These are phyloP conservation scores for Stegodyphus dumicola DNA, from an alignment of 1,140 invertebrate species.

Conservation along the genomic window DNA sequence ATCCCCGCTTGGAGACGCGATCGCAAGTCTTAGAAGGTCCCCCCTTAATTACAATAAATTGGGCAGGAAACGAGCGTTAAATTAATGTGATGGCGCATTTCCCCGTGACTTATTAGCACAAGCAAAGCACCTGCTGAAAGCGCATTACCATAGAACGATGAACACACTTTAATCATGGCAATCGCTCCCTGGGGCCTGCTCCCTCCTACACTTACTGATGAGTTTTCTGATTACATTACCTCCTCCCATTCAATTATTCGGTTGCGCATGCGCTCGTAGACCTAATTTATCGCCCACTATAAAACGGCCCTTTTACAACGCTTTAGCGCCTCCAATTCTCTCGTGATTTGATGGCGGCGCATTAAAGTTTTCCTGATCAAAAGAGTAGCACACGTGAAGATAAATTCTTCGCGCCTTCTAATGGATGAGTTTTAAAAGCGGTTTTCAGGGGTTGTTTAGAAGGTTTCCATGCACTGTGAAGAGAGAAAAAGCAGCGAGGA, in stretches of 20 bases:
- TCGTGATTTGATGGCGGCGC: conserved; percentile 9
- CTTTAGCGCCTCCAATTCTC: conserved; percentile 42
- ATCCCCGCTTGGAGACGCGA: neutral
- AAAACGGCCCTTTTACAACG: conserved; percentile 48
- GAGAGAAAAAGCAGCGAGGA: too few relatives aligned
- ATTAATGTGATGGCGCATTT: conserved; percentile 58
- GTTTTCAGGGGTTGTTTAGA: conserved; percentile 20
- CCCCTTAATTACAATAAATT: conserved; percentile 55
- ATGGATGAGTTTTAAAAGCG: neutral
- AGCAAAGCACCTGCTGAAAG: conserved; percentile 45
- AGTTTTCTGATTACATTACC: conserved; percentile 58
- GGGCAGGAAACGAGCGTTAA: conserved; percentile 44
- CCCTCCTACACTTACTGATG: conserved; percentile 53
- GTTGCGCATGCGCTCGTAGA: neutral
- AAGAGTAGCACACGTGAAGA: neutral
- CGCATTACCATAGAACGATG: conserved; percentile 42
- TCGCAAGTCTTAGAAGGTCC: neutral
- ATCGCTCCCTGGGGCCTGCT: conserved; percentile 38
- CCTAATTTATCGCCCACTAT: conserved; percentile 39
- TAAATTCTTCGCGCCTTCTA: neutral
- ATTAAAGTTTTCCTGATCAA: conserved; percentile 33
- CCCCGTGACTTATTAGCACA: conserved; percentile 50
- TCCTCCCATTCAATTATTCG: conserved; percentile 40
- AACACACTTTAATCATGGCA: conserved; percentile 55
- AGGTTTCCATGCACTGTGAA: neutral